Evolutionary conservation across 1,140 invertebrate genomes (phyloP).

Genomic region (Alviniconcha marisindica): DNA sequence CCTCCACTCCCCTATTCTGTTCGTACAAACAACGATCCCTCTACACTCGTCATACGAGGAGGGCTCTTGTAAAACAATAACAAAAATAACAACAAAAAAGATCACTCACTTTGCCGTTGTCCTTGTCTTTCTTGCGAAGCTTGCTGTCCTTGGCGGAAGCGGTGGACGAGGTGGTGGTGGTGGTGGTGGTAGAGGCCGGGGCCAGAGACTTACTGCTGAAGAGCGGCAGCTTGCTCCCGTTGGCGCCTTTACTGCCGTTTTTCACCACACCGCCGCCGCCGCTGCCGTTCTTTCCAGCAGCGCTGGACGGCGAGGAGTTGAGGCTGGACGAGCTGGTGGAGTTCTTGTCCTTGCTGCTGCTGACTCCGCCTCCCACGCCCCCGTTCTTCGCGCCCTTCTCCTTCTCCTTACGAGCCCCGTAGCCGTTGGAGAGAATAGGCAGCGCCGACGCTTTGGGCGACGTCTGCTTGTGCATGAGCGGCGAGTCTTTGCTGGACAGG

Average conservation of each 20-base stretch:
- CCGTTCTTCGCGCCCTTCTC: slow-evolving; percentile 23
- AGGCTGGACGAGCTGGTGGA: background rate
- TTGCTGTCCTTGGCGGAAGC: slow-evolving; percentile 62
- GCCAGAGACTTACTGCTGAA: slow-evolving; percentile 55
- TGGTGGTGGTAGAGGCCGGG: slow-evolving; percentile 47
- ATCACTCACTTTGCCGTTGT: slow-evolving; percentile 34
- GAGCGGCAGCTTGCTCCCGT: slow-evolving; percentile 62
- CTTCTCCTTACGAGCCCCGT: slow-evolving; percentile 31
- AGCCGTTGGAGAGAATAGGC: background rate
- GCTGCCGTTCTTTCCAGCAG: background rate
- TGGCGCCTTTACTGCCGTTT: slow-evolving; percentile 28
- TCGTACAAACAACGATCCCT: no score
- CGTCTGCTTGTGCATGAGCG: slow-evolving; percentile 10
- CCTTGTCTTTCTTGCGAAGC: slow-evolving; percentile 46
- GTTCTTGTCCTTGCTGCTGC: slow-evolving; percentile 31
- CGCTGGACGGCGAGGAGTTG: slow-evolving; percentile 7
- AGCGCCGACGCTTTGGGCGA: slow-evolving; percentile 14
- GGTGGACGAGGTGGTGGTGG: slow-evolving; percentile 57
- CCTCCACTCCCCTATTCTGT: background rate
- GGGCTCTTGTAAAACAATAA: no score
- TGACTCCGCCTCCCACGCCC: background rate
- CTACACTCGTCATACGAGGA: no score
- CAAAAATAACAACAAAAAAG: no score
- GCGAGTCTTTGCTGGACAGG: slow-evolving; percentile 48
- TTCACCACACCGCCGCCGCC: background rate